phyloP scores from a whole-genome alignment of 2,888 invertebrate genomes.

The Polydesmus complanatus region DNA sequence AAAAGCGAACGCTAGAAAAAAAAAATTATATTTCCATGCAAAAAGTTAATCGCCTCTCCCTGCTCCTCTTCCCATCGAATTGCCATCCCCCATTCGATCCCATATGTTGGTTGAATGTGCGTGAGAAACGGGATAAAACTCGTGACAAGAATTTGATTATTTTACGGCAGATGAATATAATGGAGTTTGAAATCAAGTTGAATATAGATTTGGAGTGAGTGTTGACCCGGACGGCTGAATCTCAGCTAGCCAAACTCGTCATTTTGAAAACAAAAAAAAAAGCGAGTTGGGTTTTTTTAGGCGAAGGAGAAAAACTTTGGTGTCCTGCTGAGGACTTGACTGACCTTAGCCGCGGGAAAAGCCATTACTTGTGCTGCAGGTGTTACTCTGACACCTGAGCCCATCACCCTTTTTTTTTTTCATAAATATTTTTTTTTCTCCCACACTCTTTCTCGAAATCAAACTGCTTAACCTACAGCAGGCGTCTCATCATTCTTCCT shows the following conservation, averaged over 20 bases:
- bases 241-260: no score
- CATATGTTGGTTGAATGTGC: no score
- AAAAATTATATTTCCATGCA: no score
- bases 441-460: not conserved
- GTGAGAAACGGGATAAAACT: not conserved
- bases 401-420: not conserved
- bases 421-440: not conserved
- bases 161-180: not conserved
- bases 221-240: not conserved
- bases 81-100: no score
- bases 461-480: not conserved
- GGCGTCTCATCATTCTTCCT: not conserved
- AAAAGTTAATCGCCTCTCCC: no score
- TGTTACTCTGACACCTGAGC: slow-evolving; percentile 15
- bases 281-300: no score
- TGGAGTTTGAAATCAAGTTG: no score
- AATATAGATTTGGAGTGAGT: no score
- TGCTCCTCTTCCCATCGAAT: no score
- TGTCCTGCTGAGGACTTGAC: slow-evolving; percentile 13
- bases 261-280: not conserved
- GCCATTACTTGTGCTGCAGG: slow-evolving; percentile 13
- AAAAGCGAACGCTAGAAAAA: no score
- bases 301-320: no score
- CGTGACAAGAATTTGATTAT: not conserved
- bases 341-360: slow-evolving; percentile 12